A percentile compares a stretch with the other conserved stretches of the same genome.
phyloP scores from a whole-genome alignment of 2,113 vertebrate genomes.

The Asarcornis scutulata region DNA sequence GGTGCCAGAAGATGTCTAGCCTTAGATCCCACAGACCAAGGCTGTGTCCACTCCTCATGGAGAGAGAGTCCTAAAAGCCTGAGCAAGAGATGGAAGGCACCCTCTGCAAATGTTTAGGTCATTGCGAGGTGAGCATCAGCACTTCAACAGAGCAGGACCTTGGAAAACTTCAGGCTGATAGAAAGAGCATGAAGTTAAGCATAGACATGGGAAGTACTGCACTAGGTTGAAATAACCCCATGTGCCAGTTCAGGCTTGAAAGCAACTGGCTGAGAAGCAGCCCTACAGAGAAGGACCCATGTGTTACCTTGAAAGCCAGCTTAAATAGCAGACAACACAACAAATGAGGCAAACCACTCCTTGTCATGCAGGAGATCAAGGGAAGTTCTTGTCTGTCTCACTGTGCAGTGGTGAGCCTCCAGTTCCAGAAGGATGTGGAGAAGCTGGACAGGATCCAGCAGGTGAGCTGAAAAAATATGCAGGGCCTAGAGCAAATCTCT shows the following conservation, averaged over 20 bases:
- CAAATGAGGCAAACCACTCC: not conserved
- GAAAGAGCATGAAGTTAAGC: not conserved
- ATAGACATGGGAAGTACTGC: not conserved
- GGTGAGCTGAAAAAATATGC: not conserved
- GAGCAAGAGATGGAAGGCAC: not conserved
- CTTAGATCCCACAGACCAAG: not conserved
- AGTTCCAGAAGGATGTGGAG: not conserved
- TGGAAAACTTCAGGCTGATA: not conserved
- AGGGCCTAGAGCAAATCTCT: not conserved
- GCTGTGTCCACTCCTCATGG: not conserved
- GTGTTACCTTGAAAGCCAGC: not conserved
- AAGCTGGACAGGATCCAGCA: not conserved
- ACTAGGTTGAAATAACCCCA: not conserved
- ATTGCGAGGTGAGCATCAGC: not conserved
- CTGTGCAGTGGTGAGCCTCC: not conserved
- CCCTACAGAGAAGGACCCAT: not conserved
- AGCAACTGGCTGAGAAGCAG: not conserved
- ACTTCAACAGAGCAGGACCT: not conserved
- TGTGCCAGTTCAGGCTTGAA: not conserved
- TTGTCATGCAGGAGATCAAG: fast-evolving
- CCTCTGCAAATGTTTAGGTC: not conserved
- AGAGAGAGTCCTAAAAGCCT: not conserved
- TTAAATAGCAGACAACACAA: not conserved
- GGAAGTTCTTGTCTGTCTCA: not conserved
- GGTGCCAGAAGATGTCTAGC: not conserved